phyloP scores from a whole-genome alignment of 2,888 invertebrate species.

The Lithophane semibrunnea region DNA sequence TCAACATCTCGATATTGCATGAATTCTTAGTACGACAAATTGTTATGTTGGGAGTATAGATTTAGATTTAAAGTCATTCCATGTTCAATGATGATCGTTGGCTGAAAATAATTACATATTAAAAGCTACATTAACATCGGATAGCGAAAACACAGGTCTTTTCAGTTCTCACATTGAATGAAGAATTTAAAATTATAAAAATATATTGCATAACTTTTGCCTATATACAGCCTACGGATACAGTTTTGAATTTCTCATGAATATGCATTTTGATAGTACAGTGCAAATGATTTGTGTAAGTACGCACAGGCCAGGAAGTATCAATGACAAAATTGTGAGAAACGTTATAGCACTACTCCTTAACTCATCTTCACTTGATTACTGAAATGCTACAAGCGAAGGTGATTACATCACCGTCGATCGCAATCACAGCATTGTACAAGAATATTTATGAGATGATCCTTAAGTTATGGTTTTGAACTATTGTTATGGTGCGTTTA shows the following conservation, averaged over 20 bases:
- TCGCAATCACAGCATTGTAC: slow-evolving; percentile 59
- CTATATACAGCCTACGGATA: neutral
- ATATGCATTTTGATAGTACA: slow-evolving; percentile 44
- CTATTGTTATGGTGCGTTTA: slow-evolving; percentile 42
- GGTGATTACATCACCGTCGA: slow-evolving; percentile 61
- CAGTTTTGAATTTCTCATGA: slow-evolving; percentile 21
- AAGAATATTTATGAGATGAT: slow-evolving; percentile 61
- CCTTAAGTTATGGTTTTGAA: slow-evolving; percentile 39
- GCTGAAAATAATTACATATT: neutral
- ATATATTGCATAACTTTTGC: neutral
- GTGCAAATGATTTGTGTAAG: slow-evolving; percentile 20
- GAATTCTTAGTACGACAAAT: slow-evolving; percentile 50
- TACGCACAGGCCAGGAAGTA: slow-evolving; percentile 4
- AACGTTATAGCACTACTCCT: slow-evolving; percentile 16
- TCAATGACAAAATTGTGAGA: slow-evolving; percentile 20
- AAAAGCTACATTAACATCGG: neutral
- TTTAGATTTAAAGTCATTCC: slow-evolving; percentile 7
- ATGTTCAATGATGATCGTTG: neutral
- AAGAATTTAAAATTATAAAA: slow-evolving; percentile 1
- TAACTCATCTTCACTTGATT: slow-evolving; percentile 47
- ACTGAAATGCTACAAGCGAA: slow-evolving; percentile 53
- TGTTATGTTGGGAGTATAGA: slow-evolving; percentile 14
- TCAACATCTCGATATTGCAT: slow-evolving; percentile 48
- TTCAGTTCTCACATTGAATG: neutral
- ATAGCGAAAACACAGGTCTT: neutral